phyloP scores from a whole-genome alignment of 2,797 vertebrate genomes.

The Fundulus diaphanus region DNA sequence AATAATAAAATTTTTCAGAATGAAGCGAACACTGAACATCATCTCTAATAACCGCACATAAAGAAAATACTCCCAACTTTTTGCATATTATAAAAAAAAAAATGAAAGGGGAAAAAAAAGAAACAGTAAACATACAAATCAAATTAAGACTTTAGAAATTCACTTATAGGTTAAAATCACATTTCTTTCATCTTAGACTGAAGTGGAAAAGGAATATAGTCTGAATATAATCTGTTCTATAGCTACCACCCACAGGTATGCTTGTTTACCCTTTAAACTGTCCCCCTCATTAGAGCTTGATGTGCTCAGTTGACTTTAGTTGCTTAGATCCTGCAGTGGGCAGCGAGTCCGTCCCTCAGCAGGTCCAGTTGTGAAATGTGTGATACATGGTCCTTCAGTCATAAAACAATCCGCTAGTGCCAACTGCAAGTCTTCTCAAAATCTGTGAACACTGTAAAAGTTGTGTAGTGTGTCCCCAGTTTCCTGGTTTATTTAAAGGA shows the following conservation, averaged over 20 bases:
- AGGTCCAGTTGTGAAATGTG: neutral
- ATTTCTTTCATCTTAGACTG: no score
- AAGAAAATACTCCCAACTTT: neutral
- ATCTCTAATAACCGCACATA: neutral
- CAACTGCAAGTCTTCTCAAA: neutral
- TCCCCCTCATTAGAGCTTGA: neutral
- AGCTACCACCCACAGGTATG: neutral
- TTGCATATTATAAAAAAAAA: neutral
- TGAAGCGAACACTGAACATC: neutral
- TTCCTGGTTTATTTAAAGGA: neutral
- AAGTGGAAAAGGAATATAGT: no score
- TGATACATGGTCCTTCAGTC: neutral
- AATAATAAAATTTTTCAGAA: neutral
- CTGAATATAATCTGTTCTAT: neutral
- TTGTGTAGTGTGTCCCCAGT: neutral
- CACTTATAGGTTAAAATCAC: no score
- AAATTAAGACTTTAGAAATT: no score
- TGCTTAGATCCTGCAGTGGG: neutral
- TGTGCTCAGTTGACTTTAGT: neutral
- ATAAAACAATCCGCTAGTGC: neutral
- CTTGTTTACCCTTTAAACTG: neutral
- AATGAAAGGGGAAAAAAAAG: no score
- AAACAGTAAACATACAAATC: no score
- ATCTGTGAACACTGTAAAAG: neutral
- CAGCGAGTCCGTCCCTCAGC: neutral